phyloP scores from a whole-genome alignment of 1,140 invertebrate genomes.

The Lerema accius region DNA sequence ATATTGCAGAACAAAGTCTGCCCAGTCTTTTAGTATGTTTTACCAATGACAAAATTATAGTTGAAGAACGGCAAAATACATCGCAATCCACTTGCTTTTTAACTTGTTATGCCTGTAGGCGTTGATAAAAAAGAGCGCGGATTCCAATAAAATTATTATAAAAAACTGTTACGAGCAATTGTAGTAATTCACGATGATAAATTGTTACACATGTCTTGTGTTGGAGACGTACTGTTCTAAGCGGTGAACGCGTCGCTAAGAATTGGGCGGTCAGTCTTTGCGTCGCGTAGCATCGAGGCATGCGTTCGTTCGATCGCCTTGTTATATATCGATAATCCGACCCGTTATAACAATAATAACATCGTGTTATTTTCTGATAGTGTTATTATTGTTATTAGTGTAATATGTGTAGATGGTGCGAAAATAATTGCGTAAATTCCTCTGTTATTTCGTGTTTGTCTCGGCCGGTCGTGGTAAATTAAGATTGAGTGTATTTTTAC shows the following conservation, averaged over 20 bases:
- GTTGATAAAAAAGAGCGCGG: no score
- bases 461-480: not conserved
- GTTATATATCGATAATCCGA: slow-evolving; percentile 20
- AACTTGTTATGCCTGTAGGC: no score
- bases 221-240: slow-evolving; percentile 36
- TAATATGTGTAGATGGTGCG: no score
- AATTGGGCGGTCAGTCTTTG: slow-evolving; percentile 59
- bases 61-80: no score
- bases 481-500: not conserved
- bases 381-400: not conserved
- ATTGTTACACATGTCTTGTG: slow-evolving; percentile 37
- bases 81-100: no score
- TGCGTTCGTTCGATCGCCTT: slow-evolving; percentile 41
- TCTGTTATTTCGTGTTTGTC: no score
- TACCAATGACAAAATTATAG: no score
- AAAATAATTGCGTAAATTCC: no score
- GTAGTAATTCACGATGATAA: slow-evolving; percentile 10
- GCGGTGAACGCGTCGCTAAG: slow-evolving; percentile 39
- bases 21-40: no score
- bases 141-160: not conserved
- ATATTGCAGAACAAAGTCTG: no score
- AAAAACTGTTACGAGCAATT: not conserved
- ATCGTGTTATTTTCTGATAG: not conserved
- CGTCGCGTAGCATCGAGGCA: slow-evolving; percentile 55
- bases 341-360: slow-evolving; percentile 7